Evolutionary conservation across 2,797 vertebrate species (phyloP).

Genomic region (Premnoplex brunnescens): DNA sequence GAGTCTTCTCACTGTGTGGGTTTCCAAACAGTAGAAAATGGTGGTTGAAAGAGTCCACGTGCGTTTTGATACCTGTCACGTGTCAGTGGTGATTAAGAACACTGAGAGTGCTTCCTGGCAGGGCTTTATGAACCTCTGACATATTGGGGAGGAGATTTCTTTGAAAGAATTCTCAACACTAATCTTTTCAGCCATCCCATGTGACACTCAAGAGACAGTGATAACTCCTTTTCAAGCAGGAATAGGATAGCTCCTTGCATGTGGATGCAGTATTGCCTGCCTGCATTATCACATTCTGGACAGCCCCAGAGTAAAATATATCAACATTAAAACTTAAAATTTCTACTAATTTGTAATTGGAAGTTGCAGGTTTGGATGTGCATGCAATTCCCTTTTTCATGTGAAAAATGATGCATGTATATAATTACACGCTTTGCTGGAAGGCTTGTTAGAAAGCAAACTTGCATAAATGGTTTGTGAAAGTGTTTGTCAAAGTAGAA

Average conservation of each 20-base stretch:
- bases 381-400: neutral
- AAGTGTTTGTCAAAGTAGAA: neutral
- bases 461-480: neutral
- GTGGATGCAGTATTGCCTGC: neutral
- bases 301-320: neutral
- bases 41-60: neutral
- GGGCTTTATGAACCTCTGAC: neutral
- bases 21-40: neutral
- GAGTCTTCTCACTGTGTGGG: neutral
- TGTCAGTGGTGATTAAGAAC: neutral
- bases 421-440: neutral
- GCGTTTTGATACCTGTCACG: neutral
- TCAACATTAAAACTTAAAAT: neutral
- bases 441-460: neutral
- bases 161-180: neutral
- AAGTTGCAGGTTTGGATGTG: neutral
- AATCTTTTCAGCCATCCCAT: neutral
- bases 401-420: neutral
- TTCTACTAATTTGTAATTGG: neutral
- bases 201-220: accelerated
- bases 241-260: neutral
- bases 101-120: neutral
- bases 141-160: neutral
- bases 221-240: neutral
- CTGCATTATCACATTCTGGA: neutral